Evolutionary conservation across 2,797 vertebrate genomes (phyloP).

Genomic region (Anolis apletophallus): DNA sequence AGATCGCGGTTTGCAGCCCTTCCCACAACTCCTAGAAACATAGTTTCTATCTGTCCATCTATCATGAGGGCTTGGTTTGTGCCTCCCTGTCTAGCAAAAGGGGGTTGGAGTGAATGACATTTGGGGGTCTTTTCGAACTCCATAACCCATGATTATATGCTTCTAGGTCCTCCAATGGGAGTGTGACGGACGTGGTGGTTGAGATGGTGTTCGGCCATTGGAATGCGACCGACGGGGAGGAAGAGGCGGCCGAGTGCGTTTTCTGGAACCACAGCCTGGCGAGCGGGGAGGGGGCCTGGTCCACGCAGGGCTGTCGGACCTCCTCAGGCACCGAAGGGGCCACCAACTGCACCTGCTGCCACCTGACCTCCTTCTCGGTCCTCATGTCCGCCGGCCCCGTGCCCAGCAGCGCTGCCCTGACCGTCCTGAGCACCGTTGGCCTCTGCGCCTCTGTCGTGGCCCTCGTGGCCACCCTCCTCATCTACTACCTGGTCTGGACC

Average conservation of each 20-base stretch:
- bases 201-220: conserved; percentile 44
- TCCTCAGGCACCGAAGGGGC: not conserved
- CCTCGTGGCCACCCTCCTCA: conserved; percentile 80
- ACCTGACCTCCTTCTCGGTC: conserved; percentile 85
- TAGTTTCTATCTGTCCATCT: too few relatives aligned
- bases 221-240: conserved; percentile 5
- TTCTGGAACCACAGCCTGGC: conserved; percentile 85
- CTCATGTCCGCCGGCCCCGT: conserved; percentile 79
- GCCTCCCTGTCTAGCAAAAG: too few relatives aligned
- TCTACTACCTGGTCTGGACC: conserved; percentile 83
- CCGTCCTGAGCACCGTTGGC: conserved; percentile 77
- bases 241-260: conserved; percentile 76
- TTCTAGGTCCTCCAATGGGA: conserved; percentile 30
- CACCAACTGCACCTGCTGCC: conserved; percentile 76
- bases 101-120: too few relatives aligned
- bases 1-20: too few relatives aligned
- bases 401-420: conserved; percentile 13
- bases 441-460: conserved; percentile 80
- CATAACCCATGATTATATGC: too few relatives aligned
- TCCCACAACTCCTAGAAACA: too few relatives aligned
- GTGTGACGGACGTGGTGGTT: conserved; percentile 45
- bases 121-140: too few relatives aligned
- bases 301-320: conserved; percentile 75
- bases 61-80: too few relatives aligned
- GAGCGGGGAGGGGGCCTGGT: conserved; percentile 78